Conservation (phyloP, 2,797 vertebrate genomes). For the Phoxinus dragarum region DNA sequence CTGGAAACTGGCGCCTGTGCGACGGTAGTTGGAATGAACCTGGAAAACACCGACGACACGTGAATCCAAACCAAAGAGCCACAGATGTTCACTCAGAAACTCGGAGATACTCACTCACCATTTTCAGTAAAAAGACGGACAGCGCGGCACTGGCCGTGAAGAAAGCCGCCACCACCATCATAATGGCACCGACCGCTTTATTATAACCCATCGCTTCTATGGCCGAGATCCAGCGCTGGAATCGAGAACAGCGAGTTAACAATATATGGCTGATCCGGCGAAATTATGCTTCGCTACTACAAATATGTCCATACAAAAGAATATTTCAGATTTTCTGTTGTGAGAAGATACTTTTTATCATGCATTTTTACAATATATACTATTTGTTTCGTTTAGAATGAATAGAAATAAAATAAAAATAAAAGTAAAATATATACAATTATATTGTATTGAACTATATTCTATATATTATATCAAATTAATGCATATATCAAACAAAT, state of each 20-base stretch:
- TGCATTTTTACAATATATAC: not conserved
- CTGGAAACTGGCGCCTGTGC: constrained; percentile 94
- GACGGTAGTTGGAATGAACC: constrained; percentile 93
- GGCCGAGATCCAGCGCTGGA: constrained; percentile 89
- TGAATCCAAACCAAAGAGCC: not conserved
- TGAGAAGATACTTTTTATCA: not conserved
- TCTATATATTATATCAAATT: not conserved
- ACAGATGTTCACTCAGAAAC: not conserved
- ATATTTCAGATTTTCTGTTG: not conserved
- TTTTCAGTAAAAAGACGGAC: constrained; percentile 89
- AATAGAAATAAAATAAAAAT: not conserved
- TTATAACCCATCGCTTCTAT: constrained; percentile 62
- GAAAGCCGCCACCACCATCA: constrained; percentile 91
- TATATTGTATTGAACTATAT: not conserved
- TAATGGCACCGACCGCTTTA: constrained; percentile 82
- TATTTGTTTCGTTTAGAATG: not conserved
- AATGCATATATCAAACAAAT: not conserved
- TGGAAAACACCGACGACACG: constrained; percentile 61
- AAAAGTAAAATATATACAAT: not conserved
- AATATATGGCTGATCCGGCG: not conserved
- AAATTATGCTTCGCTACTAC: not conserved
- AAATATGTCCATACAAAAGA: not conserved
- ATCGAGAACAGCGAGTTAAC: not conserved
- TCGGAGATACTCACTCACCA: constrained; percentile 76
- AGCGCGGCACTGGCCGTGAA: constrained; percentile 87